Evolutionary conservation across 2,113 vertebrate genomes (phyloP).

Genomic region (Pachycephala philippinensis): DNA sequence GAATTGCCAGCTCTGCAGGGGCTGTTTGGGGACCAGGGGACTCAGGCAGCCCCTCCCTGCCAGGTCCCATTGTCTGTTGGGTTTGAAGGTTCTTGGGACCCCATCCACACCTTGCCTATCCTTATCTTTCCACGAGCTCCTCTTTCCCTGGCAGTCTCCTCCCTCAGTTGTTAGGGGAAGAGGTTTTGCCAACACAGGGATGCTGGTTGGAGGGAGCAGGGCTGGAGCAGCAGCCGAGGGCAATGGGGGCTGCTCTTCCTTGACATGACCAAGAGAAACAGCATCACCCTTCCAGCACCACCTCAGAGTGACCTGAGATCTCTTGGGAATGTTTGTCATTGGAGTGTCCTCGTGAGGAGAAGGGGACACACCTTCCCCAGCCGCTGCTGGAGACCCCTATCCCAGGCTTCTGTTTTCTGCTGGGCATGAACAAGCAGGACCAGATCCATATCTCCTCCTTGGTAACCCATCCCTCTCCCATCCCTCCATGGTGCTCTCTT

Average conservation of each 20-base stretch:
- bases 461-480: not conserved
- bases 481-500: not conserved
- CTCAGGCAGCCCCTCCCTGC: not conserved
- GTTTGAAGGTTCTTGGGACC: not conserved
- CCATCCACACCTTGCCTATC: accelerated
- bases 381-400: not conserved
- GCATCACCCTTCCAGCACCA: accelerated
- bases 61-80: not conserved
- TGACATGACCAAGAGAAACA: not conserved
- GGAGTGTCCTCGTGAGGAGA: not conserved
- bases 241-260: not conserved
- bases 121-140: not conserved
- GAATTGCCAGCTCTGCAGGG: accelerated
- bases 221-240: not conserved
- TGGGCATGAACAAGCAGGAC: not conserved
- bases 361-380: not conserved
- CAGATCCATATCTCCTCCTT: not conserved
- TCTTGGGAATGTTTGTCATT: not conserved
- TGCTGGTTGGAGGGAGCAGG: not conserved
- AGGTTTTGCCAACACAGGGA: not conserved
- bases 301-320: accelerated
- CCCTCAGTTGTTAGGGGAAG: accelerated
- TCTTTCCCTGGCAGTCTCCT: not conserved
- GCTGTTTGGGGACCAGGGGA: accelerated
- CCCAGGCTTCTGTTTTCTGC: not conserved